Base-by-base conservation (phyloP, 2,888 invertebrate genomes). In the Cerastoderma edule region DNA sequence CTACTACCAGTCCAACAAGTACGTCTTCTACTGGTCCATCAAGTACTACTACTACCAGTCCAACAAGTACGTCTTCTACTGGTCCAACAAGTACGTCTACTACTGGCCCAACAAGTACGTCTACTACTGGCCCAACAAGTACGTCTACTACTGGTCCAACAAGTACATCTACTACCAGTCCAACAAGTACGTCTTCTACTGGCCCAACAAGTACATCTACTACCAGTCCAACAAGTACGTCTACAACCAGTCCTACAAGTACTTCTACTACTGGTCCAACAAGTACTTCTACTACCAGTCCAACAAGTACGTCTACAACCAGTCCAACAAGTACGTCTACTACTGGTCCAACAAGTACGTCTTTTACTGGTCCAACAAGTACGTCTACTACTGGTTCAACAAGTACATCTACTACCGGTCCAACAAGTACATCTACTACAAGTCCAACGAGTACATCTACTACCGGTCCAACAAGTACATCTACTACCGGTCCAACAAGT, bases 81-180 rank as follows among this genome's bases (percentile, higher is more conserved):
- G 67, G 64, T 22, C 8, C 72, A 28, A 57, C 72, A n/a, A 54
- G 44, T 65, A 27, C 66, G 27, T 32, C 66, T 39, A 72, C 72
- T 24, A 54, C 57, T n/a, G 54, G 54, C 44, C n/a, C 65, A 22
- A 39, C 72, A 1, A 54, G 56, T 22, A 44, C 54, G 16, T 56
- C 63, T 53, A 64, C 64, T 19, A 50, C 64, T 48, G 39, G 30
- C 22, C 27, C 60, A 30, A 48, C 63, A 30, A 60, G 50, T 13
- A 22, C 57, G 19, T 57, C 57, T 56, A 22, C 56, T 6, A 48
- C 63, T 16, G 16, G 16, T n/a, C 10, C 27, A n/a, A n/a, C n/a
- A n/a, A n/a, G n/a, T n/a, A n/a, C n/a, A n/a, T n/a, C n/a, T n/a
- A n/a, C n/a, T n/a, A n/a, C n/a, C n/a, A n/a, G n/a, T n/a, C n/a